Evolutionary conservation across 2,888 invertebrate genomes (phyloP), one percentile per base, ranked within the genome.

Genomic region (Cotesia congregata): DNA sequence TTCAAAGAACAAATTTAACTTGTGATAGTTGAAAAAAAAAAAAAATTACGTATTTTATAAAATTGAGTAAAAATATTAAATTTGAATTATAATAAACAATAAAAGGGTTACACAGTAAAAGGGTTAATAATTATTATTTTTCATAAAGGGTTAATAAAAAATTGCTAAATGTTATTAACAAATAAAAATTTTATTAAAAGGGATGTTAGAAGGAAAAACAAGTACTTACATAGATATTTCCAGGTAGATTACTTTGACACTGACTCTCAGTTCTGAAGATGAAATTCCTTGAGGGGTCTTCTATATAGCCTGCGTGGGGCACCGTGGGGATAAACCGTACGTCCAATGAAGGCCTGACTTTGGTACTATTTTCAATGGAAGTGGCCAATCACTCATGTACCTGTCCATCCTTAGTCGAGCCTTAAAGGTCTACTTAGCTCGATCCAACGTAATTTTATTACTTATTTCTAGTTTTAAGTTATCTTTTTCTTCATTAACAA

Each of bases 261-360:
- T 87, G 88, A 86, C 86, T 88, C 85, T 87, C 83, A 84, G 87
- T 85, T 88, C 87, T 88, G 86, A 88, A 89, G 89, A 89, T 86
- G 87, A 88, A 87, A 88, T 88, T 88, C 88, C 83, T 82, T 77
- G 86, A 83, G 87, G 79, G 84, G 88, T 87, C 89, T 88, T 88
- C 89, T 89, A 87, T 89, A 89, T 89, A 89, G 89, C 86, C 85
- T 89, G 86, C 78, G 82, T 71, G 73, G 69, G 80, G 80, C 50
- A 50, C 82, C 69, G 85, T 84, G 85, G 85, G 88, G 87, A 85
- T 83, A 85, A 86, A 83, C 83, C 86, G 83, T 84, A 82, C 84
- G 84, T 80, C 88, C 87, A 88, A 87, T 87, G 84, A 81, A 78
- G 82, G 81, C 79, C 80, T 78, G 79, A 79, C 87, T 86, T 86